Evolutionary conservation across 2,888 invertebrate genomes (phyloP).

Genomic region (Pseudococcus jackbeardsleyi): DNA sequence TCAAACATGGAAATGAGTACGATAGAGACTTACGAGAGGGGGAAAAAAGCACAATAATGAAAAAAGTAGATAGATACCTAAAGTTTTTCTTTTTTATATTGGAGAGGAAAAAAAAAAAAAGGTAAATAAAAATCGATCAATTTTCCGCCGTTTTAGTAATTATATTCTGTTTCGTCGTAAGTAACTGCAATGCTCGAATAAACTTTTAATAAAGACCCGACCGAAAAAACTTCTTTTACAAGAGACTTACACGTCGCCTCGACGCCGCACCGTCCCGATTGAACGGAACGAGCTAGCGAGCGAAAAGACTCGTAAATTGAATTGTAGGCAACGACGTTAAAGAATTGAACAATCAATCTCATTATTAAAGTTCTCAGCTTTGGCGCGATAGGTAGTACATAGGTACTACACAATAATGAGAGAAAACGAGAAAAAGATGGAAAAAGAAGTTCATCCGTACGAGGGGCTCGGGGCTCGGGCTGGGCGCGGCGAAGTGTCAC

Average conservation of each 20-base stretch:
- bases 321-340: constrained; percentile 62
- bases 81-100: constrained; percentile 6
- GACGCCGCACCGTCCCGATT: too few relatives aligned
- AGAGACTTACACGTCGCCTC: constrained; percentile 17
- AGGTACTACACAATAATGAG: constrained; percentile 58
- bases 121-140: constrained; percentile 53
- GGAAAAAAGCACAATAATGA: neutral
- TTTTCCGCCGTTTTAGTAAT: constrained; percentile 51
- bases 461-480: neutral
- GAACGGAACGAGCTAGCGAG: neutral
- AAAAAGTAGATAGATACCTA: neutral
- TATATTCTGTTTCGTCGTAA: constrained; percentile 50
- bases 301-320: constrained; percentile 56
- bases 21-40: neutral
- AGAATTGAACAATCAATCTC: constrained; percentile 64
- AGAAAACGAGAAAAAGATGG: constrained; percentile 62
- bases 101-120: neutral
- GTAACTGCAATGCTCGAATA: constrained; percentile 55
- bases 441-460: constrained; percentile 52
- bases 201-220: constrained; percentile 47
- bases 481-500: constrained; percentile 31
- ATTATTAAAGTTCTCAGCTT: constrained; percentile 62
- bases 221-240: constrained; percentile 44
- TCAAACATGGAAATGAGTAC: constrained; percentile 17
- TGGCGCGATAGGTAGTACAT: constrained; percentile 58